phyloP scores from a whole-genome alignment of 2,113 vertebrate species.

The Hydrochoerus hydrochaeris region DNA sequence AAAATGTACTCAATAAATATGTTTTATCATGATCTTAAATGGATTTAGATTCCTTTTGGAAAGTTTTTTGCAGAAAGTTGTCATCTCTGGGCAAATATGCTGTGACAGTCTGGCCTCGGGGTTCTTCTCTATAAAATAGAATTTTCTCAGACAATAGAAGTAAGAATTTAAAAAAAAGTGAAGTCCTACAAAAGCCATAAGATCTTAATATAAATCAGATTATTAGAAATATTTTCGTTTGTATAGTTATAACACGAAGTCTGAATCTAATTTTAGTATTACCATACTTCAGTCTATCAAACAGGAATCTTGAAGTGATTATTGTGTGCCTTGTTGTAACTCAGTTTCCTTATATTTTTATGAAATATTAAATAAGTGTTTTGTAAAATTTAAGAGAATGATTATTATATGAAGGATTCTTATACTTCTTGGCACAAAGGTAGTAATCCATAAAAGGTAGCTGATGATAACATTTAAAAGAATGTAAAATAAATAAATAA shows the following conservation, averaged over 20 bases:
- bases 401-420: not conserved
- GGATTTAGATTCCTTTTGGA: not conserved
- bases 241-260: not conserved
- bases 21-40: not conserved
- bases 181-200: not conserved
- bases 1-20: not conserved
- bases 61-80: not conserved
- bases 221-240: not conserved
- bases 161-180: not conserved
- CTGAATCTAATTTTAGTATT: not conserved
- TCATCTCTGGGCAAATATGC: not conserved
- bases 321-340: not conserved
- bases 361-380: not conserved
- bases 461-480: conserved; percentile 59
- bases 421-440: not conserved
- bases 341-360: not conserved
- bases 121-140: not conserved
- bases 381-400: not conserved
- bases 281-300: not conserved
- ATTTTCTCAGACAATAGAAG: not conserved
- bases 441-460: conserved; percentile 35
- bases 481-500: not conserved
- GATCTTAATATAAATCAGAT: not conserved
- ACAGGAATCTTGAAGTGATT: not conserved
- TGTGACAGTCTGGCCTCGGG: not conserved